These are phyloP conservation scores for Eumaeus atala DNA, from an alignment of 1,140 invertebrate species.

Conservation along the genomic window DNA sequence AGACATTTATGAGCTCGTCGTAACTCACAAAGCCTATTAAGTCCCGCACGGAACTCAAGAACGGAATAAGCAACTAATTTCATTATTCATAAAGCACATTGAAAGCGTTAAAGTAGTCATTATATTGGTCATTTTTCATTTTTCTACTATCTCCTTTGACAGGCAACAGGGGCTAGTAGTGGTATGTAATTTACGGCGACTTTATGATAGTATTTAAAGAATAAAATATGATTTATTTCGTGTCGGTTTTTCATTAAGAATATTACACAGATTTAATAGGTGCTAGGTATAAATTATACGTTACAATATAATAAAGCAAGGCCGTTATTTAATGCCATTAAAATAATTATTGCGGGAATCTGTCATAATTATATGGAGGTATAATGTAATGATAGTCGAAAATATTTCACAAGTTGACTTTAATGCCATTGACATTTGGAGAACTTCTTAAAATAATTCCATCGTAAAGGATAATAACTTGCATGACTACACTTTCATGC, in stretches of 20 bases:
- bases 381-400: too few species aligned
- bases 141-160: slow-evolving; percentile 62
- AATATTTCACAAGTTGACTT: too few species aligned
- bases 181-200: slow-evolving; percentile 55
- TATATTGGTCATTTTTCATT: slow-evolving; percentile 62
- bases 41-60: slow-evolving; percentile 61
- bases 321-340: slow-evolving; percentile 2
- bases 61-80: slow-evolving; percentile 72
- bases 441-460: too few species aligned
- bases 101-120: slow-evolving; percentile 70
- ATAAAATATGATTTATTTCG: slow-evolving; percentile 58
- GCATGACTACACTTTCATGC: too few species aligned
- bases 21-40: slow-evolving; percentile 68
- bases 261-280: slow-evolving; percentile 67
- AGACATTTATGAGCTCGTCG: slow-evolving; percentile 47
- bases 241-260: slow-evolving; percentile 59
- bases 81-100: slow-evolving; percentile 74
- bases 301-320: slow-evolving; percentile 7
- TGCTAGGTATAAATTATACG: slow-evolving; percentile 24
- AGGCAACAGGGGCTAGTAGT: slow-evolving; percentile 45
- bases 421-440: too few species aligned
- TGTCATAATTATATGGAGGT: background rate
- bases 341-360: slow-evolving; percentile 1
- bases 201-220: slow-evolving; percentile 60
- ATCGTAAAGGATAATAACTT: too few species aligned